phyloP scores from a whole-genome alignment of 2,113 vertebrate species.

The Ictalurus furcatus region DNA sequence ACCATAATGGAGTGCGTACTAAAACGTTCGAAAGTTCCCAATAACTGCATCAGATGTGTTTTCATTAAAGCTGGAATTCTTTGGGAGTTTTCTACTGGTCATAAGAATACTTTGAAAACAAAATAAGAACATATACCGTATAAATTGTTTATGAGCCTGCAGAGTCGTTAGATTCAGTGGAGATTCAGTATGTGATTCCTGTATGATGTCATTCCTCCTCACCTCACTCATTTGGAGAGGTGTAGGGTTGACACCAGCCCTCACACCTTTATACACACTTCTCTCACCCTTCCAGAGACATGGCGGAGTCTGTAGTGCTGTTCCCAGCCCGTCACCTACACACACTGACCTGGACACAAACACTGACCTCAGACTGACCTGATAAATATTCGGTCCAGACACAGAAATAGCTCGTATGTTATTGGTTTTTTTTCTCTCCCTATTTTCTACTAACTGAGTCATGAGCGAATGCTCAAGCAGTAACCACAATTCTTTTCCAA shows the following conservation, averaged over 20 bases:
- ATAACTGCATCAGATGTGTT: background rate
- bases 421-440: background rate
- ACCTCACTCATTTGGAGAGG: constrained; percentile 36
- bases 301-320: background rate
- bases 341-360: constrained; percentile 24
- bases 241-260: constrained; percentile 33
- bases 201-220: background rate
- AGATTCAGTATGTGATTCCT: background rate
- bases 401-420: background rate
- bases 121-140: background rate
- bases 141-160: background rate
- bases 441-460: background rate
- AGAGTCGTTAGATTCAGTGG: background rate
- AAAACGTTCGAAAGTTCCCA: background rate
- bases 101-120: background rate
- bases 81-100: no score
- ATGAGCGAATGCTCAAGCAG: background rate
- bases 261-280: constrained; percentile 51
- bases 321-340: constrained; percentile 43
- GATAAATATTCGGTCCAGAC: background rate
- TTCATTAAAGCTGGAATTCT: background rate
- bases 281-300: constrained; percentile 16
- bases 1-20: background rate
- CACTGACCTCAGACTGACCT: constrained; percentile 32
- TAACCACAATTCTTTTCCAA: background rate